Evolutionary conservation across 2,797 vertebrate genomes (phyloP).

Genomic region (Masticophis lateralis): DNA sequence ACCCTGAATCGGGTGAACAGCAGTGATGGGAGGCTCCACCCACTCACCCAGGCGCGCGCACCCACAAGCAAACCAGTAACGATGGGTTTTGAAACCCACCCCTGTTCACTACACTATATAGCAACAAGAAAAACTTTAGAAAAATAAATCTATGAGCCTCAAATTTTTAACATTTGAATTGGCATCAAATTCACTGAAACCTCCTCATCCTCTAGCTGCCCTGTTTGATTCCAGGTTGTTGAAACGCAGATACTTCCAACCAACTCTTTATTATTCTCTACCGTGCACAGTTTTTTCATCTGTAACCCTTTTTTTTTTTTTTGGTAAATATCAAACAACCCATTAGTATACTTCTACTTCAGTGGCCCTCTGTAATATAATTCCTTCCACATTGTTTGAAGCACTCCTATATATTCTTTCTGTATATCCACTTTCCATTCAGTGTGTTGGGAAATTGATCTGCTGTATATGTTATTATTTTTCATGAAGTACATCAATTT

Average conservation of each 20-base stretch:
- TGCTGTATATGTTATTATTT: not conserved
- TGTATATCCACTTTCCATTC: not conserved
- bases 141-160: not conserved
- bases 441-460: not conserved
- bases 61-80: no score
- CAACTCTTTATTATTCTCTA: not conserved
- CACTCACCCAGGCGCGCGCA: no score
- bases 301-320: not conserved
- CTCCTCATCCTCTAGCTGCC: not conserved
- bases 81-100: no score
- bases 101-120: not conserved
- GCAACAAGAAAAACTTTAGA: not conserved
- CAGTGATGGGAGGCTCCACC: no score
- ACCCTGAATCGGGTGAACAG: no score
- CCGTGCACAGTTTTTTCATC: not conserved
- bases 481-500: not conserved
- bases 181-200: not conserved
- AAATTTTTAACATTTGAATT: not conserved
- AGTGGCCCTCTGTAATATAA: not conserved
- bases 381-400: not conserved
- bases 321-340: not conserved
- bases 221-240: not conserved
- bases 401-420: not conserved
- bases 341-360: not conserved
- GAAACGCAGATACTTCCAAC: not conserved